Evolutionary conservation across 2,888 invertebrate genomes (phyloP).

Genomic region (Crocallis elinguaria): DNA sequence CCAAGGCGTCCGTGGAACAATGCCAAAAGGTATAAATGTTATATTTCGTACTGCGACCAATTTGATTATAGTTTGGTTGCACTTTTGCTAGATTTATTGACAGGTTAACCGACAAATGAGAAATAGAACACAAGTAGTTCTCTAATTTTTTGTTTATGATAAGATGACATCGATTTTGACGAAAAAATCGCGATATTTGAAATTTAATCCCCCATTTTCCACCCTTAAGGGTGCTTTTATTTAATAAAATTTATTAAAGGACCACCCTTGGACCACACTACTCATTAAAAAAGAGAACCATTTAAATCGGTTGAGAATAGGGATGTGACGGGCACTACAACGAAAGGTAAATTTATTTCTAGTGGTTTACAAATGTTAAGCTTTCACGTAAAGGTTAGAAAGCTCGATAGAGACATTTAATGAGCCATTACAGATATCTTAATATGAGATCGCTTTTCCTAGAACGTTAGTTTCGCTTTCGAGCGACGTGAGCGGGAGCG

Average conservation of each 20-base stretch:
- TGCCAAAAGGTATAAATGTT: slow-evolving; percentile 43
- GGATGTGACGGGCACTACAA: not conserved
- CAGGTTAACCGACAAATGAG: slow-evolving; percentile 11
- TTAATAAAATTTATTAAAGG: too few species aligned
- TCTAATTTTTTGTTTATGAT: slow-evolving; percentile 1
- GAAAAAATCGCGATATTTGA: too few species aligned
- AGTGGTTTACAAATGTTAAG: slow-evolving; percentile 18
- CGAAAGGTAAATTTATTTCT: not conserved
- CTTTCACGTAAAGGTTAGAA: slow-evolving; percentile 30
- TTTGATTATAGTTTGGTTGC: slow-evolving; percentile 36
- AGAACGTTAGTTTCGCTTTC: slow-evolving; percentile 12
- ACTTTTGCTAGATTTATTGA: slow-evolving; percentile 26
- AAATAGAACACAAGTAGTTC: not conserved
- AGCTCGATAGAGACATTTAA: slow-evolving; percentile 31
- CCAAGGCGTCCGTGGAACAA: slow-evolving; percentile 28
- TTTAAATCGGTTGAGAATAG: too few species aligned
- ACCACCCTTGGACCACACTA: too few species aligned
- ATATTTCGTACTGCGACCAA: slow-evolving; percentile 33
- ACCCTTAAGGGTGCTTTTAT: too few species aligned
- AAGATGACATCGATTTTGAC: too few species aligned
- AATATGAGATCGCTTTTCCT: slow-evolving; percentile 15
- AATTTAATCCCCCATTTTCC: too few species aligned
- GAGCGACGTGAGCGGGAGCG: not conserved
- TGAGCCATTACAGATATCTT: slow-evolving; percentile 23
- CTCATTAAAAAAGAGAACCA: too few species aligned